Conservation (phyloP, 2,888 invertebrate genomes). For the Choristoneura rosaceana region DNA sequence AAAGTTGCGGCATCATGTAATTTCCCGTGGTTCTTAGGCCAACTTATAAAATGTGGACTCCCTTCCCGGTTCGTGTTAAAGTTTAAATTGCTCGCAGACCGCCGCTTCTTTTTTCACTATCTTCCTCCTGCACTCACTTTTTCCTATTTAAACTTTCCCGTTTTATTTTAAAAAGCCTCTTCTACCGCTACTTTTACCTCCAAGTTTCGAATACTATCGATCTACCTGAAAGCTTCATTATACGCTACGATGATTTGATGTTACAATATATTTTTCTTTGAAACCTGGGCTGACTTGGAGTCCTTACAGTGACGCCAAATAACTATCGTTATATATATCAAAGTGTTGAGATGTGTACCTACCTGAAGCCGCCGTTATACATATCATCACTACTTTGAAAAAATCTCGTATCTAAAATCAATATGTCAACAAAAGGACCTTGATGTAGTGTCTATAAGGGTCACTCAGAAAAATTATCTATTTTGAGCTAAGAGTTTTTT, state of each 20-base stretch:
- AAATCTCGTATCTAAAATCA: too few relatives aligned
- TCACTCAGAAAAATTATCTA: too few relatives aligned
- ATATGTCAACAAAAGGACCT: too few relatives aligned
- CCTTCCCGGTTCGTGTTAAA: slow-evolving; percentile 67
- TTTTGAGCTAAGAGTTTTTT: too few relatives aligned
- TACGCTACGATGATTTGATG: slow-evolving; percentile 2
- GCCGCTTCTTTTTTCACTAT: slow-evolving; percentile 79
- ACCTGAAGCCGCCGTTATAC: too few relatives aligned
- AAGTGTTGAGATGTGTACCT: too few relatives aligned
- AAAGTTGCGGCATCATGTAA: slow-evolving; percentile 70
- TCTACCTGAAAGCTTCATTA: slow-evolving; percentile 21
- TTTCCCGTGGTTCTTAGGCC: slow-evolving; percentile 59
- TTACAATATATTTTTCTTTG: too few relatives aligned
- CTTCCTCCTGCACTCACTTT: slow-evolving; percentile 76
- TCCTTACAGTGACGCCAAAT: too few relatives aligned
- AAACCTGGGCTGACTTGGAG: too few relatives aligned
- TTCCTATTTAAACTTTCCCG: slow-evolving; percentile 83
- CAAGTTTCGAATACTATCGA: slow-evolving; percentile 50
- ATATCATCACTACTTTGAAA: too few relatives aligned
- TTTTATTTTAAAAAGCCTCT: slow-evolving; percentile 75
- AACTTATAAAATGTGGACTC: slow-evolving; percentile 76
- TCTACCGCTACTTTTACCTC: slow-evolving; percentile 54
- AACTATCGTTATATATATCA: too few relatives aligned
- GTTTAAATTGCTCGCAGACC: slow-evolving; percentile 73
- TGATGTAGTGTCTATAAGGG: too few relatives aligned